Conservation (phyloP, 2,113 vertebrate species). For the Dasypus novemcinctus region DNA sequence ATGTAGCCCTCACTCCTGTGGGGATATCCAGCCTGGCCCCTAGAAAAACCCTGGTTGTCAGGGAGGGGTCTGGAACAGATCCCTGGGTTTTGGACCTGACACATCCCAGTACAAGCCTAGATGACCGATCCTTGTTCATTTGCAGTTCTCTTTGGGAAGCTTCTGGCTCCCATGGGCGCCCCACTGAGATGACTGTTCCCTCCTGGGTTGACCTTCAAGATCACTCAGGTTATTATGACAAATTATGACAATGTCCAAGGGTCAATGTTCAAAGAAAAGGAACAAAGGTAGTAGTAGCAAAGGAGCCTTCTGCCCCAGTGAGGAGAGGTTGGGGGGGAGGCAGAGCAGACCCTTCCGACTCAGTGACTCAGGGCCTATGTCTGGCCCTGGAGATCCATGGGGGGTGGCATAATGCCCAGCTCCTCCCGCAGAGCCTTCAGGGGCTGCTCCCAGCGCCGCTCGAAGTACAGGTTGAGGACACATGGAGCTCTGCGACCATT, state of each 20-base stretch:
- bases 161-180: background rate
- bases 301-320: background rate
- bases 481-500: conserved; percentile 86
- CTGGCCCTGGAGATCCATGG: background rate
- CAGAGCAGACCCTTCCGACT: too few species aligned
- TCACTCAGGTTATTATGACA: background rate
- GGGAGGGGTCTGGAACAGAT: background rate
- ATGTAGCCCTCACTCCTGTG: background rate
- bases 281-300: background rate
- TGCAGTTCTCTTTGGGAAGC: background rate
- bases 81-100: too few species aligned
- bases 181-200: background rate
- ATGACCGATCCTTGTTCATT: background rate
- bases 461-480: conserved; percentile 92
- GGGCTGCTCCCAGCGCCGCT: conserved; percentile 93
- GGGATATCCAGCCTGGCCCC: background rate
- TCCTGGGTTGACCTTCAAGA: background rate
- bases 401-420: conserved; percentile 90
- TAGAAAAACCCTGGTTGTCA: background rate
- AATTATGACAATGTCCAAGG: background rate
- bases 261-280: conserved; percentile 13
- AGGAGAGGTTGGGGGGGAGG: background rate
- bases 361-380: background rate
- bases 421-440: conserved; percentile 89
- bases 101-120: background rate